Conservation (phyloP, 1,140 invertebrate genomes). For the Achroia grisella region DNA sequence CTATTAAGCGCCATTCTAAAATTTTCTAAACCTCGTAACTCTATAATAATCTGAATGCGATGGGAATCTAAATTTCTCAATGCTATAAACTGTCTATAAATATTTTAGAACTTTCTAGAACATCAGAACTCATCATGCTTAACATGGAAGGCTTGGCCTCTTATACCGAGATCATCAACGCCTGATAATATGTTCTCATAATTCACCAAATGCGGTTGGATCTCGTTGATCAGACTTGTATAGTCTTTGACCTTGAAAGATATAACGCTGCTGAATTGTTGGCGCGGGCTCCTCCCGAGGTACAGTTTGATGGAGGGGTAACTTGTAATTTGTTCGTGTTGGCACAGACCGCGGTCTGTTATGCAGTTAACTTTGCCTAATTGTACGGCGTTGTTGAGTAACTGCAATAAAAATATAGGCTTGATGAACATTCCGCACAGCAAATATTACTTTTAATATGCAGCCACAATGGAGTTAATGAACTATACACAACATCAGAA, state of each 20-base stretch:
- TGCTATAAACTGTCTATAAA: no score
- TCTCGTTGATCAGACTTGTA: constrained; percentile 25
- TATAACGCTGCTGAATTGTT: constrained; percentile 25
- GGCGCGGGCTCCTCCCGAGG: constrained; percentile 21
- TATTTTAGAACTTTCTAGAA: not conserved
- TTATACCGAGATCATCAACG: constrained; percentile 19
- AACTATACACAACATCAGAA: no score
- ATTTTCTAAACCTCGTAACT: no score
- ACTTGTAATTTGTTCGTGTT: constrained; percentile 47
- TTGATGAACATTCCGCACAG: no score
- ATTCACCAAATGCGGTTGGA: constrained; percentile 31
- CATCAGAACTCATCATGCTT: constrained; percentile 47
- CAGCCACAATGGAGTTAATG: no score
- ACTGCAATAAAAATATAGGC: constrained; percentile 28
- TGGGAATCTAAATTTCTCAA: no score
- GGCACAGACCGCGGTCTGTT: constrained; percentile 40
- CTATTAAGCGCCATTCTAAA: no score
- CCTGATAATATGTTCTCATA: constrained; percentile 27
- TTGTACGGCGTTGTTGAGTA: constrained; percentile 38
- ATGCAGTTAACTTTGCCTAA: constrained; percentile 59
- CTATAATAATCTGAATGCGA: no score
- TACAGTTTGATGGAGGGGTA: constrained; percentile 50
- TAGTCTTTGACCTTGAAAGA: constrained; percentile 36
- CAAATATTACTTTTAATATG: no score
- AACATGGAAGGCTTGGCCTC: constrained; percentile 17